A percentile compares a stretch with the other conserved stretches of the same genome.
Evolutionary conservation across 1,140 invertebrate genomes (phyloP).

Genomic region (Zophobas atratus): DNA sequence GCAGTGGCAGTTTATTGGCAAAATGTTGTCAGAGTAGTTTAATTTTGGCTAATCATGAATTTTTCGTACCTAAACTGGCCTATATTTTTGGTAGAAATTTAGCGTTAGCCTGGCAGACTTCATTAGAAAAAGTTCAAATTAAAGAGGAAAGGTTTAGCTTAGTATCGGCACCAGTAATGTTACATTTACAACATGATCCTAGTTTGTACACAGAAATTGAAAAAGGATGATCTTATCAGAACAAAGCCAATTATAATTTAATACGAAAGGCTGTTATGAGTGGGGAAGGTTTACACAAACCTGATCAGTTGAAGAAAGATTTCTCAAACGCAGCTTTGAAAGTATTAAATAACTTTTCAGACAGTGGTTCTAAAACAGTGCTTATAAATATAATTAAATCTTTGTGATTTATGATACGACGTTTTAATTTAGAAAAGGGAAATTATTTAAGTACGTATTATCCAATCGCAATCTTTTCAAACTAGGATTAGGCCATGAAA

Average conservation of each 20-base stretch:
- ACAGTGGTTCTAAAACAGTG: conserved; percentile 81
- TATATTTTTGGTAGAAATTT: conserved; percentile 93
- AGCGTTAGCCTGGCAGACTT: conserved; percentile 90
- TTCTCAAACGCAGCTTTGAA: conserved; percentile 83
- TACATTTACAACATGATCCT: conserved; percentile 83
- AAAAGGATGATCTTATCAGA: conserved; percentile 77
- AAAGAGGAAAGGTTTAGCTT: conserved; percentile 73
- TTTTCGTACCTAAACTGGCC: conserved; percentile 79
- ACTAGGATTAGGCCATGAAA: no score
- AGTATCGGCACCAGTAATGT: conserved; percentile 86
- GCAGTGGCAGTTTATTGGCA: conserved; percentile 85
- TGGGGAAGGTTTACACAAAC: conserved; percentile 80
- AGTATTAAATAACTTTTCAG: conserved; percentile 80
- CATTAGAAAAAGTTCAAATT: conserved; percentile 68
- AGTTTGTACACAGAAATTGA: conserved; percentile 81
- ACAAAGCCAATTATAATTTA: conserved; percentile 79
- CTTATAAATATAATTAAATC: conserved; percentile 79
- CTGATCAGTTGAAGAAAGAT: conserved; percentile 80
- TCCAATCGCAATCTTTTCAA: no score
- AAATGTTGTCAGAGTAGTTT: conserved; percentile 90
- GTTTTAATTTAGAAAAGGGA: no score
- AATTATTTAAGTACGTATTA: no score
- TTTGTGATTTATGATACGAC: conserved; percentile 4
- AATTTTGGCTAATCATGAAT: conserved; percentile 84
- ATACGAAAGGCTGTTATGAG: conserved; percentile 68